Evolutionary conservation across 2,797 vertebrate genomes (phyloP), one percentile per base, ranked within the genome.

Genomic region (Semotilus atromaculatus): DNA sequence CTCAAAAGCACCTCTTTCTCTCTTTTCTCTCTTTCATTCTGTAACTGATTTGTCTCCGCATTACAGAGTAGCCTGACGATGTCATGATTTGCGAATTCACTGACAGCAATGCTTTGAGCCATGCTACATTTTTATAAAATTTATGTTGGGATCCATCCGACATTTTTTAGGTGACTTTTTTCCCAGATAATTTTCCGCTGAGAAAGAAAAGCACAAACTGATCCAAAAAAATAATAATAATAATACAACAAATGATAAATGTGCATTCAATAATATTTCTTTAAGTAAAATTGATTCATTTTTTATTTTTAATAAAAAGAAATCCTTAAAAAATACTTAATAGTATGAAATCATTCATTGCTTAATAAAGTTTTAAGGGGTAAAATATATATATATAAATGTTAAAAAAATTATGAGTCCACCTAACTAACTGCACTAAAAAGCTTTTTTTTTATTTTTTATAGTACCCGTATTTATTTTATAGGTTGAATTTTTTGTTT

Each of bases 21-120:
- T 86, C 82, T 83, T 4, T 9, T 62, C 19, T 80, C 76, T 74
- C 79, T 86, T 60, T 18, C 21, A 74, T 67, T 45, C 77, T 23
- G 72, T 84, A 34, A 26, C 62, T 89, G 79, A 80, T 88, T 80
- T 88, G 80, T 82, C 67, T 75, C 76, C 18, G 68, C 73, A 66
- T 70, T 77, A 62, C 67, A 88, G 80, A 85, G 67, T 78, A 70
- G 64, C 38, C 75, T 72, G 77, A 55, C 75, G 74, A 87, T 85
- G 14, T 74, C 70, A 64, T 82, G 55, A 60, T 26, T 82, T 73
- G 70, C 0, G 5, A 64, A 14, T 78, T 72, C 38, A 81, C 72
- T 83, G 77, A 86, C 81, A 83, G 81, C 74, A 75, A 34, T 62
- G 21, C 6, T 31, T 58, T 84, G 78, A 74, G 34, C 55, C 29